These are phyloP conservation scores for Neodon shergylaensis DNA, from an alignment of 2,113 vertebrate genomes.

Conservation along the genomic window DNA sequence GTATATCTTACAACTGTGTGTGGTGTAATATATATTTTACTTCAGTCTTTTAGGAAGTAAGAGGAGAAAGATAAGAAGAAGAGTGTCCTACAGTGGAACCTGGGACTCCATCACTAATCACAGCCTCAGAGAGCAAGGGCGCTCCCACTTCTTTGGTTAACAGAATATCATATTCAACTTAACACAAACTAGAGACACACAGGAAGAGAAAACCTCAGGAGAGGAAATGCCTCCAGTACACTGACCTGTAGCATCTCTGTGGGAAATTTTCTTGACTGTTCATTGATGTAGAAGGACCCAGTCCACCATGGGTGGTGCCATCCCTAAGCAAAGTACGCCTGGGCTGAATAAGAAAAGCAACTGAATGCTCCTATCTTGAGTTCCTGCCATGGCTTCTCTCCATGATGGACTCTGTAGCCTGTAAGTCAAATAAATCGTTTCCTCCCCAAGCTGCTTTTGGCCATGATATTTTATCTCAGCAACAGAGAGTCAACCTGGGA, in stretches of 20 bases:
- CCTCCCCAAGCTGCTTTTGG: neutral
- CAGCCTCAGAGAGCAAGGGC: neutral
- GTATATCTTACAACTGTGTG: neutral
- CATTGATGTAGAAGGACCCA: neutral
- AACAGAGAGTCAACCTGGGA: neutral
- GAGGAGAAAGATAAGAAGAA: neutral
- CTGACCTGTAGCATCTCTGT: neutral
- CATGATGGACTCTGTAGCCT: neutral
- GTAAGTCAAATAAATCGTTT: neutral
- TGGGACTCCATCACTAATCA: neutral
- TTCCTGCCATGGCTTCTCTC: neutral
- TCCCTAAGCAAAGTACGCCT: neutral
- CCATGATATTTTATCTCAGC: neutral
- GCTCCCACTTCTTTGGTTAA: neutral
- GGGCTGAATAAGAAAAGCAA: neutral
- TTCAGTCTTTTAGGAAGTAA: slow-evolving; percentile 44
- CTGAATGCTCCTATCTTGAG: neutral
- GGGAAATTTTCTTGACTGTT: neutral
- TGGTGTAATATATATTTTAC: neutral
- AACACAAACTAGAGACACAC: neutral
- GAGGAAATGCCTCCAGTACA: neutral
- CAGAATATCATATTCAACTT: neutral
- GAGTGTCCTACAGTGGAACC: neutral
- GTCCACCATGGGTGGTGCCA: neutral
- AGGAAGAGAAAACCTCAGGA: neutral